Conservation (phyloP, 1,140 invertebrate species). For the Portunus trituberculatus region DNA sequence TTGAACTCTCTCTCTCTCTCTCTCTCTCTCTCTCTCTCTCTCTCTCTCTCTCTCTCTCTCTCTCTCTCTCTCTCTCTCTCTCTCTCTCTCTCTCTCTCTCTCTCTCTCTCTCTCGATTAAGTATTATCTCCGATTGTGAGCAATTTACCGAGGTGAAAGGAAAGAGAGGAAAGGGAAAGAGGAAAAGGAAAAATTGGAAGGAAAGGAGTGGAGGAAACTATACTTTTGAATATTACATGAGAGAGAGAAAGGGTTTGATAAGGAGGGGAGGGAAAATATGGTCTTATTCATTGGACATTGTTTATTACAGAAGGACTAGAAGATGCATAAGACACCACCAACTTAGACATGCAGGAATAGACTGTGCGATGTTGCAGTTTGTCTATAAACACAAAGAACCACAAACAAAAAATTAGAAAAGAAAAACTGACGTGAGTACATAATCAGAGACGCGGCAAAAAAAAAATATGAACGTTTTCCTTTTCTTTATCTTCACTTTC, state of each 20-base stretch:
- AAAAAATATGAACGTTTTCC: too few relatives aligned
- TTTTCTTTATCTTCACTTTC: neutral
- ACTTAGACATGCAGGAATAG: too few relatives aligned
- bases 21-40: constrained; percentile 39
- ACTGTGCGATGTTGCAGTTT: too few relatives aligned
- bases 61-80: constrained; percentile 42
- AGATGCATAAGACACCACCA: too few relatives aligned
- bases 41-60: constrained; percentile 36
- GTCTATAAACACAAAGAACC: too few relatives aligned
- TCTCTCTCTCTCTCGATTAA: constrained; percentile 31
- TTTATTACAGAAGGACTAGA: neutral
- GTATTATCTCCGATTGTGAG: neutral
- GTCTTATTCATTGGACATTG: neutral
- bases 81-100: constrained; percentile 43
- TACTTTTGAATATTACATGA: neutral
- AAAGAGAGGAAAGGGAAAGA: too few relatives aligned
- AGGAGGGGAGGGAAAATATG: neutral
- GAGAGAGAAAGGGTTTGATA: neutral
- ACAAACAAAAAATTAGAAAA: too few relatives aligned
- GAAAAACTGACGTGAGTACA: neutral
- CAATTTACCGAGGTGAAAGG: neutral
- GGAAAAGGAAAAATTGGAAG: too few relatives aligned
- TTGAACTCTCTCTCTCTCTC: neutral
- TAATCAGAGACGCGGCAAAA: too few relatives aligned
- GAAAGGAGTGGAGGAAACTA: neutral